Percentiles rank a stretch among this genome's conserved stretches.
phyloP scores from a whole-genome alignment of 2,113 vertebrate species.

The Myanophis thanlyinensis region DNA sequence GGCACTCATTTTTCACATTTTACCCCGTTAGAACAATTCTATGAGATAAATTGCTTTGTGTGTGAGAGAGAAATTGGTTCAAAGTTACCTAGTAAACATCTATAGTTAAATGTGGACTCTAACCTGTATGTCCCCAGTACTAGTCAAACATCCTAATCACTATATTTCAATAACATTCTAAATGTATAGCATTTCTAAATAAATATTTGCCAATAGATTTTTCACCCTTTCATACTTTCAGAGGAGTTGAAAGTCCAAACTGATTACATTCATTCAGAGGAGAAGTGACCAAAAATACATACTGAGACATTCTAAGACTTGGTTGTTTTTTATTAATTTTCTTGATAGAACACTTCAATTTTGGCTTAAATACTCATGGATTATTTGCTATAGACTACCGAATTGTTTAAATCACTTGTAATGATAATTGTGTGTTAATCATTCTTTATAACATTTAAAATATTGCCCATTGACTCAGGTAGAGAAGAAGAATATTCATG shows the following conservation, averaged over 20 bases:
- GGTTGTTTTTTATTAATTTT: background rate
- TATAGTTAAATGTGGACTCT: background rate
- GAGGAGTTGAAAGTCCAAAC: background rate
- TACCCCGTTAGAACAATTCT: background rate
- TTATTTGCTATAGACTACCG: background rate
- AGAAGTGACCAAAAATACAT: background rate
- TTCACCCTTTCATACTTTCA: background rate
- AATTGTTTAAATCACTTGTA: background rate
- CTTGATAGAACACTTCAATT: background rate
- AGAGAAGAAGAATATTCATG: background rate
- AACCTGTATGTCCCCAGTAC: background rate
- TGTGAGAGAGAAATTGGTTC: background rate
- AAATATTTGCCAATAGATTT: background rate
- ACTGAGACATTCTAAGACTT: background rate
- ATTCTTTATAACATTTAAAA: background rate
- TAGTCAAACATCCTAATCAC: background rate
- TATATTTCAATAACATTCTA: background rate
- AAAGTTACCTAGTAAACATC: background rate
- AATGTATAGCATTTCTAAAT: background rate
- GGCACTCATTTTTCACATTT: background rate
- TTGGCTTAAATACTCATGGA: background rate
- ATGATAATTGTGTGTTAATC: background rate
- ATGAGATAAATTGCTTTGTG: background rate
- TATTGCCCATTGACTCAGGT: background rate
- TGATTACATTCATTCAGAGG: background rate